Percentiles rank a stretch among this genome's conserved stretches.
Evolutionary conservation across 2,888 invertebrate species (phyloP).

Genomic region (Melinaea marsaeus): DNA sequence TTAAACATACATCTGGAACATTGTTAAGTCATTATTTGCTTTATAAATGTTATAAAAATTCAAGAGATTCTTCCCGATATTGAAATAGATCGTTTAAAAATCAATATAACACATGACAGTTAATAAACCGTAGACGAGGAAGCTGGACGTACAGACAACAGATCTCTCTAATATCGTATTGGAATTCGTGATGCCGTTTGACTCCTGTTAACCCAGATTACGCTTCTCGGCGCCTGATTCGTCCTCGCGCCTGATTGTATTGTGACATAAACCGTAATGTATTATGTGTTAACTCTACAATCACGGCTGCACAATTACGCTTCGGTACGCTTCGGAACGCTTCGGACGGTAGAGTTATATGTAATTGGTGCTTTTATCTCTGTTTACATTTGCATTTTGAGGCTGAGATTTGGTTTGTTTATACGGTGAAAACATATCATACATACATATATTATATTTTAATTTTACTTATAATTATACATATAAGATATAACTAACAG

Average conservation of each 20-base stretch:
- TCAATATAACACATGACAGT: background rate
- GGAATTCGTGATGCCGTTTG: slow-evolving; percentile 85
- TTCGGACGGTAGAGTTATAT: slow-evolving; percentile 4
- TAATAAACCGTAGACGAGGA: slow-evolving; percentile 39
- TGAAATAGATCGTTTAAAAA: background rate
- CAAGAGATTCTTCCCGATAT: background rate
- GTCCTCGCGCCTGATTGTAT: slow-evolving; percentile 77
- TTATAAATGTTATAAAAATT: background rate
- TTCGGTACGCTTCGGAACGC: slow-evolving; percentile 37
- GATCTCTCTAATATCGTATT: slow-evolving; percentile 80
- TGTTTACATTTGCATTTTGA: slow-evolving; percentile 14
- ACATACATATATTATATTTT: background rate
- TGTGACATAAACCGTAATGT: slow-evolving; percentile 79
- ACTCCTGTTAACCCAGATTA: slow-evolving; percentile 87
- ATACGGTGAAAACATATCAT: background rate
- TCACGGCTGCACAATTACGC: slow-evolving; percentile 74
- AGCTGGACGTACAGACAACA: slow-evolving; percentile 67
- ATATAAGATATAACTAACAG: too few species aligned
- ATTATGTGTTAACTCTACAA: slow-evolving; percentile 79
- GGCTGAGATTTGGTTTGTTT: background rate
- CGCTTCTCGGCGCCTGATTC: slow-evolving; percentile 78
- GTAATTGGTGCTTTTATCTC: slow-evolving; percentile 37
- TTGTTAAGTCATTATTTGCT: background rate
- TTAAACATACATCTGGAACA: background rate
- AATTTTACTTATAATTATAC: too few species aligned